Conservation (phyloP, 2,888 invertebrate species). For the Zeuzera pyrina region DNA sequence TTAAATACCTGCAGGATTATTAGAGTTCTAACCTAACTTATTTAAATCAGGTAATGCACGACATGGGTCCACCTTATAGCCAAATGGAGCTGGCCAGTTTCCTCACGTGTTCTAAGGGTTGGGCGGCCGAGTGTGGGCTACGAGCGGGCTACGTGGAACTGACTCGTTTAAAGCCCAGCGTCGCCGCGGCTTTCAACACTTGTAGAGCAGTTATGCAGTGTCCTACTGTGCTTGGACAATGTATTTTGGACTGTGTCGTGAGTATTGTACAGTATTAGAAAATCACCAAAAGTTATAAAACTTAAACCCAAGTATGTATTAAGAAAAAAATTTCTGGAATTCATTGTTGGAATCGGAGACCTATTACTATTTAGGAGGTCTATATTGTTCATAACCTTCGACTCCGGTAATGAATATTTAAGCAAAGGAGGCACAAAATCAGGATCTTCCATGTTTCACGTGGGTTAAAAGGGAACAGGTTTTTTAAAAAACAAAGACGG, state of each 20-base stretch:
- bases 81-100: constrained; percentile 92
- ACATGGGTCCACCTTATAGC: constrained; percentile 90
- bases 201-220: constrained; percentile 91
- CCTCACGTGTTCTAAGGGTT: constrained; percentile 95
- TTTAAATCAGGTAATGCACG: constrained; percentile 75
- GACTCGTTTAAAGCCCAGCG: constrained; percentile 85
- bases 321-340: too few species aligned
- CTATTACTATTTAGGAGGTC: too few species aligned
- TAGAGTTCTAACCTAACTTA: neutral
- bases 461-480: too few species aligned
- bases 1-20: neutral
- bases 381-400: too few species aligned
- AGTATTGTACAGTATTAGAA: too few species aligned
- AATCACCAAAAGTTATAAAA: too few species aligned
- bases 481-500: too few species aligned
- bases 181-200: constrained; percentile 81
- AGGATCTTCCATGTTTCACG: too few species aligned
- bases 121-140: constrained; percentile 92
- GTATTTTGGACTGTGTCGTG: constrained; percentile 82
- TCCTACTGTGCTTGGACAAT: constrained; percentile 92
- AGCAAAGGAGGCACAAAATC: too few species aligned
- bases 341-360: too few species aligned
- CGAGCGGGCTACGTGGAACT: constrained; percentile 94
- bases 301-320: too few species aligned
- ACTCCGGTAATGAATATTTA: too few species aligned